phyloP scores from a whole-genome alignment of 2,113 vertebrate species.

The Melanerpes formicivorus region DNA sequence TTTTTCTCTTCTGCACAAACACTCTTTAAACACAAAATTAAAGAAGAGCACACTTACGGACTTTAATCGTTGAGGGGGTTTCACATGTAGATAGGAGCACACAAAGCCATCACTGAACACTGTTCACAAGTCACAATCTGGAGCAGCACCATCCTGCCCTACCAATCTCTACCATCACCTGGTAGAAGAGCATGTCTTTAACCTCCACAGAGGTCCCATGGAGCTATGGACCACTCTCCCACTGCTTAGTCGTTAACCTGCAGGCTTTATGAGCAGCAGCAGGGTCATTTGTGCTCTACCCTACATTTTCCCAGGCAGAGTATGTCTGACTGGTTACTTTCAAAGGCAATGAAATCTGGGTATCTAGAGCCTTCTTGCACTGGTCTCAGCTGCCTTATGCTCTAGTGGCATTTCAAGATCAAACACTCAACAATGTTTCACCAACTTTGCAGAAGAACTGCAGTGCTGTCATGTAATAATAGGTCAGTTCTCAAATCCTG shows the following conservation, averaged over 20 bases:
- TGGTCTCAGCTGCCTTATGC: background rate
- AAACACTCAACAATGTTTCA: background rate
- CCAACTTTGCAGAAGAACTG: background rate
- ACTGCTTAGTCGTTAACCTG: background rate
- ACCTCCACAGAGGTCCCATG: rapidly evolving
- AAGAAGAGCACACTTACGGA: background rate
- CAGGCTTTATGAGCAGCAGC: background rate
- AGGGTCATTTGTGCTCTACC: background rate
- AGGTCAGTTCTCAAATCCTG: background rate
- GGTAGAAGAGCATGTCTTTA: background rate
- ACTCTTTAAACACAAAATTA: background rate
- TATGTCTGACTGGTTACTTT: background rate
- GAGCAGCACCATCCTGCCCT: background rate
- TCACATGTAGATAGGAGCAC: background rate
- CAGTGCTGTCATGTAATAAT: background rate
- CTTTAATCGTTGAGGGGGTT: background rate
- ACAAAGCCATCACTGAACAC: background rate
- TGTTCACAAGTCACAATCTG: background rate
- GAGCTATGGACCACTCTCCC: background rate
- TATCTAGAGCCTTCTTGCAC: background rate
- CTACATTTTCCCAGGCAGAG: background rate
- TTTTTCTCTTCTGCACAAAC: background rate
- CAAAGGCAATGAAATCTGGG: background rate
- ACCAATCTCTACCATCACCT: background rate
- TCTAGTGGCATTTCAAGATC: constrained; percentile 7